phyloP scores from a whole-genome alignment of 1,140 invertebrate genomes.

The Contarinia nasturtii region DNA sequence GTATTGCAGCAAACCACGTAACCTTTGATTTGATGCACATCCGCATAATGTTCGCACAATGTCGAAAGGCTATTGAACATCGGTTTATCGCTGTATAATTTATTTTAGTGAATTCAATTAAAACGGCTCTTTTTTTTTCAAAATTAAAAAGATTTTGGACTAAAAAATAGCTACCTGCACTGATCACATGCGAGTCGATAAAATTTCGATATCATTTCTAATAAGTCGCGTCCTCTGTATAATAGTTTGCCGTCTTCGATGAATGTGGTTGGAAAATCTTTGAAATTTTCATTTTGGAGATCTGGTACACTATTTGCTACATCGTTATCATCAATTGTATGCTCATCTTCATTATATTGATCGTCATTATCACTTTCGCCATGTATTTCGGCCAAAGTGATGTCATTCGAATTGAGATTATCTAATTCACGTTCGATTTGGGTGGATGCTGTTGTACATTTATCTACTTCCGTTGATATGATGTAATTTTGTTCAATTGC shows the following conservation, averaged over 20 bases:
- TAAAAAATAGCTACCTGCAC: background rate
- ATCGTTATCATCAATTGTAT: background rate
- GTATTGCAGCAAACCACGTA: slow-evolving; percentile 1
- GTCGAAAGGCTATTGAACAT: background rate
- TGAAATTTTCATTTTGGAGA: background rate
- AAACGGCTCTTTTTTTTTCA: background rate
- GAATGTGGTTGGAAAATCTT: background rate
- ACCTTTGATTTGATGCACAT: slow-evolving; percentile 1
- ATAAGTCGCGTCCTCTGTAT: background rate
- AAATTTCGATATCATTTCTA: slow-evolving; percentile 1
- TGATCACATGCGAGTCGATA: slow-evolving; percentile 2
- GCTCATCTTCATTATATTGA: background rate
- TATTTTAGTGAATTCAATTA: background rate
- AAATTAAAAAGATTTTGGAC: background rate
- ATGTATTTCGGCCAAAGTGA: background rate
- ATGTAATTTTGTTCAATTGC: background rate
- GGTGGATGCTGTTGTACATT: background rate
- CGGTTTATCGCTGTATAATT: background rate
- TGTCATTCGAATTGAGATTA: background rate
- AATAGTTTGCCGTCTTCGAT: slow-evolving; percentile 1
- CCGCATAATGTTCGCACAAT: background rate
- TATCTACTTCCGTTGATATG: background rate
- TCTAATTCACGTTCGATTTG: background rate
- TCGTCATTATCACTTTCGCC: background rate
- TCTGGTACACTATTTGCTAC: background rate